These are phyloP conservation scores for Tinea semifulvella DNA, from an alignment of 2,888 invertebrate genomes.

Conservation along the genomic window DNA sequence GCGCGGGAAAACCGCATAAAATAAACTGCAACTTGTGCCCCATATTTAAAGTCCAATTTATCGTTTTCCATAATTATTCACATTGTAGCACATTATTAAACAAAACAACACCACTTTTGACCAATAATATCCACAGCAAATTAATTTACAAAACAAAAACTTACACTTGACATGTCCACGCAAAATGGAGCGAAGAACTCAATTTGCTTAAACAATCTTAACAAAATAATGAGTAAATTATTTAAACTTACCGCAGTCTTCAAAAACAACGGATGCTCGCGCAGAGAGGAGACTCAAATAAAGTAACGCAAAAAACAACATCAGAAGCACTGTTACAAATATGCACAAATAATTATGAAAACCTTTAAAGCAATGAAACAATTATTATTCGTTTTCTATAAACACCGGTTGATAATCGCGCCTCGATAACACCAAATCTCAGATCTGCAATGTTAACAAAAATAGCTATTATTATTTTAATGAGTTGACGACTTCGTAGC, in stretches of 20 bases:
- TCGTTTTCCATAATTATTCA: too few relatives aligned
- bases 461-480: background rate
- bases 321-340: slow-evolving; percentile 21
- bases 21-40: too few relatives aligned
- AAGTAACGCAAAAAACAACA: slow-evolving; percentile 27
- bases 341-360: slow-evolving; percentile 15
- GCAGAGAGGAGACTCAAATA: slow-evolving; percentile 21
- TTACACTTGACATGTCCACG: too few relatives aligned
- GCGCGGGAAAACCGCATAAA: too few relatives aligned
- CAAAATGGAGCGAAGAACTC: too few relatives aligned
- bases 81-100: too few relatives aligned
- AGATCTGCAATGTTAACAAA: slow-evolving; percentile 9
- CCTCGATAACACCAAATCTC: slow-evolving; percentile 6
- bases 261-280: slow-evolving; percentile 36
- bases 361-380: slow-evolving; percentile 1
- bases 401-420: slow-evolving; percentile 5
- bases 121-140: too few relatives aligned
- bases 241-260: slow-evolving; percentile 48
- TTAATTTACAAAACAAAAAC: too few relatives aligned
- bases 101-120: too few relatives aligned
- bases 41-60: too few relatives aligned
- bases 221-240: too few relatives aligned
- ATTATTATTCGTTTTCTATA: background rate
- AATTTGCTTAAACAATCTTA: too few relatives aligned
- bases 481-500: slow-evolving; percentile 1